Percentiles rank a stretch among this genome's conserved stretches.
phyloP scores from a whole-genome alignment of 2,888 invertebrate genomes.

The Philaethria dido region DNA sequence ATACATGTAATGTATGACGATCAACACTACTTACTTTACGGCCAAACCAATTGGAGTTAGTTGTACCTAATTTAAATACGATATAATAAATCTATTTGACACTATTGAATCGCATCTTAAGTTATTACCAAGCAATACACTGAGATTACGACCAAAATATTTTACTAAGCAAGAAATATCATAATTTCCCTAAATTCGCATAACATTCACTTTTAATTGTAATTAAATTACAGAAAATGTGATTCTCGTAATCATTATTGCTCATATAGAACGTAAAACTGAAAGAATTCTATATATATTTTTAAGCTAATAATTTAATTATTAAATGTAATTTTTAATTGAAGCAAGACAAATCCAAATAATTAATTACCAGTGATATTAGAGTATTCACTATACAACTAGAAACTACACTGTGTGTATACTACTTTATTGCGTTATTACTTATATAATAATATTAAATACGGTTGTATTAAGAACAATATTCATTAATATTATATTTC shows the following conservation, averaged over 20 bases:
- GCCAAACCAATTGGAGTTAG: constrained; percentile 1
- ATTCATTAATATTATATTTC: constrained; percentile 8
- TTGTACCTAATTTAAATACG: neutral
- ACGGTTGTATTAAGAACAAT: constrained; percentile 12
- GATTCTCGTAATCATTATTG: constrained; percentile 1
- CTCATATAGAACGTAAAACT: constrained; percentile 10
- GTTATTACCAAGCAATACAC: constrained; percentile 30
- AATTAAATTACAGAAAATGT: constrained; percentile 23
- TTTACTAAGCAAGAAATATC: constrained; percentile 24
- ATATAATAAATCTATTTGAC: constrained; percentile 21
- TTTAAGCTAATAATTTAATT: too few relatives aligned
- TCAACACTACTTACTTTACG: neutral
- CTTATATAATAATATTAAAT: constrained; percentile 24
- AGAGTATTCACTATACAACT: constrained; percentile 1
- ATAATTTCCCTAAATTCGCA: constrained; percentile 20
- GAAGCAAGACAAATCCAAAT: neutral
- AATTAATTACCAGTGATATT: constrained; percentile 3
- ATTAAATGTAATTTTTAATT: too few relatives aligned
- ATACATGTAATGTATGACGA: neutral
- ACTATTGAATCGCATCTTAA: constrained; percentile 29
- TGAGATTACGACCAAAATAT: constrained; percentile 31
- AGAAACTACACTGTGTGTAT: constrained; percentile 19
- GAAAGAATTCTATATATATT: neutral
- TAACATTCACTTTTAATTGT: constrained; percentile 9
- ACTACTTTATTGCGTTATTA: constrained; percentile 30